Conservation (phyloP, 2,113 vertebrate species). For the Orycteropus afer region DNA sequence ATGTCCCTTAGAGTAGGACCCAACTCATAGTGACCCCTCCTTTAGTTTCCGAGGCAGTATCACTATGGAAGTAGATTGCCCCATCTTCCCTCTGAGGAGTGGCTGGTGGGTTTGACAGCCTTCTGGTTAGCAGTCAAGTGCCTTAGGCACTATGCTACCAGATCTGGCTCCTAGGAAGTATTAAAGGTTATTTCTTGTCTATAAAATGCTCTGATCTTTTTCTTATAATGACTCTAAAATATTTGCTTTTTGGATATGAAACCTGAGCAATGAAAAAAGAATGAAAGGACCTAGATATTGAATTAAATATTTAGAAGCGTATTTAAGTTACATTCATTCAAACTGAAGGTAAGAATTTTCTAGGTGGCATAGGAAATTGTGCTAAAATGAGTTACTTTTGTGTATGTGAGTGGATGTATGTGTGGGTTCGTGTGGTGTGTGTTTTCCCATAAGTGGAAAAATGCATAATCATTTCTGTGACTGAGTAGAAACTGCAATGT, state of each 20-base stretch:
- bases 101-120: no score
- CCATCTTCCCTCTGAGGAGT: no score
- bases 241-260: neutral
- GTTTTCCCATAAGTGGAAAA: conserved; percentile 15
- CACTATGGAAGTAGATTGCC: no score
- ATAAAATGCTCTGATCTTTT: neutral
- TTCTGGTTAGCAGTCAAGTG: no score
- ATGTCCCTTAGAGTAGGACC: no score
- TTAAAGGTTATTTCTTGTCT: neutral
- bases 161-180: neutral
- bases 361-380: neutral
- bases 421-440: neutral
- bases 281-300: neutral
- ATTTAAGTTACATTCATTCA: neutral
- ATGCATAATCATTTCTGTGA: neutral
- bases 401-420: neutral
- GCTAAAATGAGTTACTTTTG: neutral
- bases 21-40: no score
- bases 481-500: neutral
- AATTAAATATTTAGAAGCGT: neutral
- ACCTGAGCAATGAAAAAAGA: neutral
- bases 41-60: no score
- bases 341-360: conserved; percentile 5
- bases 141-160: no score
- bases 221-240: neutral